Evolutionary conservation across 2,113 vertebrate species (phyloP).

Genomic region (Syrrhaptes paradoxus): DNA sequence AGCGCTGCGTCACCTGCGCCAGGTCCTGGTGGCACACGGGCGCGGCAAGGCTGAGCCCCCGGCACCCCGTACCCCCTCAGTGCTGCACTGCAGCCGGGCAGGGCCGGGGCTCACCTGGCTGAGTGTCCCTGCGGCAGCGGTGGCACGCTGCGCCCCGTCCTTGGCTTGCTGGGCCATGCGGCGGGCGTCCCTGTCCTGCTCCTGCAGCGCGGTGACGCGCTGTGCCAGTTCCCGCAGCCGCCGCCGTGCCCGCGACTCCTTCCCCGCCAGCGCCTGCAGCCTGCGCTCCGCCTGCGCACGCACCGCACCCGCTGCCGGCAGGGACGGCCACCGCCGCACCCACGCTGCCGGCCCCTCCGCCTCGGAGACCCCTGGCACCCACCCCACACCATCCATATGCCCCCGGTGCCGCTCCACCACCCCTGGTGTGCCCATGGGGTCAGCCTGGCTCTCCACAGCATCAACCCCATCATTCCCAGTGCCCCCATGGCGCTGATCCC

Average conservation of each 20-base stretch:
- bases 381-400: rapidly evolving
- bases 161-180: conserved; percentile 72
- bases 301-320: rapidly evolving
- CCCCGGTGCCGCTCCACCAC: background rate
- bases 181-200: conserved; percentile 64
- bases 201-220: conserved; percentile 66
- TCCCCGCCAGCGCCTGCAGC: conserved; percentile 69
- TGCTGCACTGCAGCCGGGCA: rapidly evolving
- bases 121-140: conserved; percentile 52
- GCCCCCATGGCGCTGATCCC: rapidly evolving
- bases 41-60: background rate
- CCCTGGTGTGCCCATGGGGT: background rate
- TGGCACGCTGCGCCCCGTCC: conserved; percentile 67
- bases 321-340: background rate
- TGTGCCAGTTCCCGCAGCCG: conserved; percentile 73
- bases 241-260: conserved; percentile 72
- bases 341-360: rapidly evolving
- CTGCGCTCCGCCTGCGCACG: conserved; percentile 36
- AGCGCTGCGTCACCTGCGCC: conserved; percentile 70
- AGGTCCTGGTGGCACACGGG: conserved; percentile 68
- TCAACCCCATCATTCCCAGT: background rate
- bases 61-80: rapidly evolving
- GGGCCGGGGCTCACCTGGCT: conserved; percentile 55
- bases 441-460: background rate
- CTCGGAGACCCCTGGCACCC: background rate